These are phyloP conservation scores for Camelus bactrianus DNA, from an alignment of 2,113 vertebrate species.

Conservation along the genomic window DNA sequence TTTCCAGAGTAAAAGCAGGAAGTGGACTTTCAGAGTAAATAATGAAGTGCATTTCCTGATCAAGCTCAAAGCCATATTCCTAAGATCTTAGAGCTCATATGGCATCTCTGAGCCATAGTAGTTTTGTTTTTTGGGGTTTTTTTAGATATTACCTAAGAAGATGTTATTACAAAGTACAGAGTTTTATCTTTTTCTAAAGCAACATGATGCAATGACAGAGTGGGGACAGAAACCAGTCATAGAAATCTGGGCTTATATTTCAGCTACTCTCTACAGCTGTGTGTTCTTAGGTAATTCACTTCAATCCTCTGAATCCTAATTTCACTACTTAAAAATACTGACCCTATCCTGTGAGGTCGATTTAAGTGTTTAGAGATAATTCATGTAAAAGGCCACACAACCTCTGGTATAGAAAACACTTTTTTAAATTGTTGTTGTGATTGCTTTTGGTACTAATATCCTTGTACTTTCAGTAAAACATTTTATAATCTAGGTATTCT, in stretches of 20 bases:
- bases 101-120: neutral
- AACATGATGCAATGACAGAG: neutral
- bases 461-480: neutral
- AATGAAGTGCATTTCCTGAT: neutral
- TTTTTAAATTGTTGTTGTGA: neutral
- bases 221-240: neutral
- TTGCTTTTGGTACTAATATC: neutral
- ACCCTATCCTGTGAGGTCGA: neutral
- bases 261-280: neutral
- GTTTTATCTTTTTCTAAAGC: neutral
- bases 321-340: neutral
- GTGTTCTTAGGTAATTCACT: neutral
- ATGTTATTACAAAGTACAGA: neutral
- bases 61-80: neutral
- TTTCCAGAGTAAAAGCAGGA: constrained; percentile 58
- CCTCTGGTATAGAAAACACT: neutral
- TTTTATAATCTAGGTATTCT: neutral
- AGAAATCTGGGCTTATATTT: neutral
- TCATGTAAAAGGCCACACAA: neutral
- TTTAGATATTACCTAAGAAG: neutral
- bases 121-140: too few relatives aligned
- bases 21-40: neutral
- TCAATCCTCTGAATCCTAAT: neutral
- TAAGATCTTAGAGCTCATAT: neutral
- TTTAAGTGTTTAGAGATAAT: neutral